Evolutionary conservation across 1,140 invertebrate genomes (phyloP).

Genomic region (Drosophila baimaii): DNA sequence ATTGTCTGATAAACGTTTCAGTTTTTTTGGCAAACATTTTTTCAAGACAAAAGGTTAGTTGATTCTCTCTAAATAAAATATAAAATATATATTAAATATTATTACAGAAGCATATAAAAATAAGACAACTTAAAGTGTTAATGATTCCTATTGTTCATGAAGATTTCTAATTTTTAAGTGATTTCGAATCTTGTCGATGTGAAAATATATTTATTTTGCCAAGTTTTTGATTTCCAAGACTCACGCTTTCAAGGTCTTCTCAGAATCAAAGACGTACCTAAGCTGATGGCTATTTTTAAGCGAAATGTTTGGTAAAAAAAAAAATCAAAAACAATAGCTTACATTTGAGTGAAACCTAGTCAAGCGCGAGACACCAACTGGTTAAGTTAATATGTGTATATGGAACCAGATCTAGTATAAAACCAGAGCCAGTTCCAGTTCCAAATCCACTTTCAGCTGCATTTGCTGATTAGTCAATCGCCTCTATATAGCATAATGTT

Average conservation of each 20-base stretch:
- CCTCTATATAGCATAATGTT: constrained; percentile 33
- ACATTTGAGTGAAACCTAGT: not conserved
- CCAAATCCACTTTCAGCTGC: constrained; percentile 28
- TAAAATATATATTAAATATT: too few relatives aligned
- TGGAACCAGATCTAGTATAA: constrained; percentile 28
- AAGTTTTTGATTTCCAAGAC: too few relatives aligned
- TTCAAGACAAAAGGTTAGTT: too few relatives aligned
- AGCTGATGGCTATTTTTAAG: not conserved
- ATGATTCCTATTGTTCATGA: too few relatives aligned
- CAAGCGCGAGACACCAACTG: constrained; percentile 2
- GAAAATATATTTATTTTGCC: too few relatives aligned
- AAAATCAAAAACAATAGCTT: too few relatives aligned
- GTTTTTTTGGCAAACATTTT: not conserved
- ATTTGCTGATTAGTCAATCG: constrained; percentile 44
- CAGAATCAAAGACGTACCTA: not conserved
- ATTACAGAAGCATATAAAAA: too few relatives aligned
- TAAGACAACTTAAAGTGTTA: too few relatives aligned
- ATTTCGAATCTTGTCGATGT: too few relatives aligned
- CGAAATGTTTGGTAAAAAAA: not conserved
- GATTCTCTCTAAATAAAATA: too few relatives aligned
- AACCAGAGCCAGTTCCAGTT: constrained; percentile 24
- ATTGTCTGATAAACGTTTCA: not conserved
- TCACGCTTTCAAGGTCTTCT: too few relatives aligned
- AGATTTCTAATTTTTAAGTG: too few relatives aligned
- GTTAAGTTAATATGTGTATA: constrained; percentile 18